Evolutionary conservation across 2,888 invertebrate species (phyloP).

Genomic region (Antheraea assamensis): DNA sequence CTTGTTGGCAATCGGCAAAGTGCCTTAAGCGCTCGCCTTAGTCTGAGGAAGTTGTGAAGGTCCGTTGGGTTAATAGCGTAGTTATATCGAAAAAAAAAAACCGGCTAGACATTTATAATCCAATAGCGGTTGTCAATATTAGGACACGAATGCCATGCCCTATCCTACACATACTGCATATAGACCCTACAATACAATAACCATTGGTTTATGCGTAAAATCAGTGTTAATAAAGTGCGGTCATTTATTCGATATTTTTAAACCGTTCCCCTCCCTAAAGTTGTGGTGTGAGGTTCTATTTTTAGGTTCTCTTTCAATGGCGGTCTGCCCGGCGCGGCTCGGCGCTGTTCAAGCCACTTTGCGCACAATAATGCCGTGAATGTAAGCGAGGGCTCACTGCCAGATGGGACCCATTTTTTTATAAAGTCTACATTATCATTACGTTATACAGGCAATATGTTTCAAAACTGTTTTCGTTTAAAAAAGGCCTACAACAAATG

Average conservation of each 20-base stretch:
- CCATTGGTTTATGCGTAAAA: not conserved
- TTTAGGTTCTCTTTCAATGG: constrained; percentile 23
- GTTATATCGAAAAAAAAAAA: no score
- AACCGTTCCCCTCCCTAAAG: constrained; percentile 34
- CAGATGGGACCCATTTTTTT: constrained; percentile 7
- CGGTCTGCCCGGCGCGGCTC: constrained; percentile 11
- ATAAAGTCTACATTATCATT: not conserved
- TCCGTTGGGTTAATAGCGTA: no score
- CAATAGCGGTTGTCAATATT: no score
- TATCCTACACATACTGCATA: no score
- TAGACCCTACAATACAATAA: no score
- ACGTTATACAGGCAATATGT: not conserved
- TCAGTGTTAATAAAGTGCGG: not conserved
- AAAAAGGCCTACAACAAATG: not conserved
- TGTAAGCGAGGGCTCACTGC: constrained; percentile 1
- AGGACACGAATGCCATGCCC: no score
- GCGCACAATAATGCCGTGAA: constrained; percentile 14
- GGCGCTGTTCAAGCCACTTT: not conserved
- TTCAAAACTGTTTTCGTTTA: not conserved
- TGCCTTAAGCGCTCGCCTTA: no score
- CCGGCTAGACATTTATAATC: no score
- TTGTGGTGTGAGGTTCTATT: constrained; percentile 59
- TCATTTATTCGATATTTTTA: constrained; percentile 19
- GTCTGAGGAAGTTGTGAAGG: no score
- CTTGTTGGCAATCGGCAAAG: no score